Percentiles rank a stretch among this genome's conserved stretches.
Evolutionary conservation across 1,140 invertebrate species (phyloP).

Genomic region (Thaumatotibia leucotreta): DNA sequence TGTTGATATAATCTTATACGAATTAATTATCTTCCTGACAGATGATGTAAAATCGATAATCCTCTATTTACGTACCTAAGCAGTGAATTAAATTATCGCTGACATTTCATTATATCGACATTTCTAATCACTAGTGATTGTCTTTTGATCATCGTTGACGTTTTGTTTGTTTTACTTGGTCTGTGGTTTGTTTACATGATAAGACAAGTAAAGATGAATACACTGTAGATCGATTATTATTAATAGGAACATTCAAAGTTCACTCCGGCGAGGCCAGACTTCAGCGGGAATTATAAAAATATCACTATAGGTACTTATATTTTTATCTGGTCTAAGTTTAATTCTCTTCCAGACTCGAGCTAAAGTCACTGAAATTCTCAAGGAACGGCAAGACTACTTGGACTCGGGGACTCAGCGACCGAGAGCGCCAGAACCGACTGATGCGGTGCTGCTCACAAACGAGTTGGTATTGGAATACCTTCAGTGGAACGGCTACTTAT

Average conservation of each 20-base stretch:
- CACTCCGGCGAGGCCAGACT: not conserved
- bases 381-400: slow-evolving; percentile 39
- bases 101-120: too few species aligned
- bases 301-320: not conserved
- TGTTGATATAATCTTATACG: too few species aligned
- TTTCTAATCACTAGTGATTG: too few species aligned
- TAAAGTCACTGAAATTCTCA: slow-evolving; percentile 54
- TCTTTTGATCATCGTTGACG: too few species aligned
- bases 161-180: too few species aligned
- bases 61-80: too few species aligned
- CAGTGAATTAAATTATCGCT: too few species aligned
- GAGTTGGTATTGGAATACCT: slow-evolving; percentile 76
- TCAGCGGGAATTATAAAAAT: not conserved
- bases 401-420: slow-evolving; percentile 15
- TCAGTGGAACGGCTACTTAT: slow-evolving; percentile 77
- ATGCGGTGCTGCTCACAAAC: slow-evolving; percentile 74
- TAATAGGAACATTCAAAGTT: not conserved
- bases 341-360: slow-evolving; percentile 62
- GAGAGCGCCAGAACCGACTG: slow-evolving; percentile 50
- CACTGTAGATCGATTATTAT: too few species aligned
- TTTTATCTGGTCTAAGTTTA: not conserved
- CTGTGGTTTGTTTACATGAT: too few species aligned
- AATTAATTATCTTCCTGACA: too few species aligned
- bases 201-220: too few species aligned
- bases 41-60: too few species aligned